Conservation (phyloP, 2,888 invertebrate species). For the Calameuta pallipes region DNA sequence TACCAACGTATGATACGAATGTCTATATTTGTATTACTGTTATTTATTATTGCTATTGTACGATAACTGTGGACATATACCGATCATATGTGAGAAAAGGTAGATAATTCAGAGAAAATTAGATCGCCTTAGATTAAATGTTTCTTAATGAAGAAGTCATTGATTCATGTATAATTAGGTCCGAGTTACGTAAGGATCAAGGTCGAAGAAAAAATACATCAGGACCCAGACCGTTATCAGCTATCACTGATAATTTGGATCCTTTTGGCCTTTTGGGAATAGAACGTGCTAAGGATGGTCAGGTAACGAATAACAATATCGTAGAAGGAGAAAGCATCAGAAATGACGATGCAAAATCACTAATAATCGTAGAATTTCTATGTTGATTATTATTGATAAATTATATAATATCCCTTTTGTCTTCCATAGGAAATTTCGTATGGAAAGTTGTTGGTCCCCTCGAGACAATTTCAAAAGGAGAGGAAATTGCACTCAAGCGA, state of each 20-base stretch:
- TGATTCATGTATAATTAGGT: slow-evolving; percentile 56
- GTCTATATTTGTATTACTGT: not conserved
- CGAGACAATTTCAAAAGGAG: slow-evolving; percentile 70
- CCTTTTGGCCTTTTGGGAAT: slow-evolving; percentile 88
- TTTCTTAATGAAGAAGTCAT: not conserved
- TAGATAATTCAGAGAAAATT: not conserved
- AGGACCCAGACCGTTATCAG: slow-evolving; percentile 84
- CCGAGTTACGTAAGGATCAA: slow-evolving; percentile 78
- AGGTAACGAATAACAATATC: slow-evolving; percentile 66
- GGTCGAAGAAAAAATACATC: slow-evolving; percentile 84
- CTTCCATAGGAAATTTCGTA: slow-evolving; percentile 84
- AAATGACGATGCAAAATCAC: not conserved
- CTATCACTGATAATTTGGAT: slow-evolving; percentile 85
- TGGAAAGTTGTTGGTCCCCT: slow-evolving; percentile 84
- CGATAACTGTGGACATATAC: not conserved
- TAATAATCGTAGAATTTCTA: not conserved
- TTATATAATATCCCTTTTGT: not conserved
- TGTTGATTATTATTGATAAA: not conserved
- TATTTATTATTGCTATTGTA: not conserved
- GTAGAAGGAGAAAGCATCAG: not conserved
- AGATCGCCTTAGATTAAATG: not conserved
- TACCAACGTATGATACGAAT: not conserved
- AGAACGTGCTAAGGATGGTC: slow-evolving; percentile 84
- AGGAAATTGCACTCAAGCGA: slow-evolving; percentile 60
- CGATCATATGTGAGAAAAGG: not conserved